Conservation (phyloP, 2,888 invertebrate species). For the Monopis laevigella region DNA sequence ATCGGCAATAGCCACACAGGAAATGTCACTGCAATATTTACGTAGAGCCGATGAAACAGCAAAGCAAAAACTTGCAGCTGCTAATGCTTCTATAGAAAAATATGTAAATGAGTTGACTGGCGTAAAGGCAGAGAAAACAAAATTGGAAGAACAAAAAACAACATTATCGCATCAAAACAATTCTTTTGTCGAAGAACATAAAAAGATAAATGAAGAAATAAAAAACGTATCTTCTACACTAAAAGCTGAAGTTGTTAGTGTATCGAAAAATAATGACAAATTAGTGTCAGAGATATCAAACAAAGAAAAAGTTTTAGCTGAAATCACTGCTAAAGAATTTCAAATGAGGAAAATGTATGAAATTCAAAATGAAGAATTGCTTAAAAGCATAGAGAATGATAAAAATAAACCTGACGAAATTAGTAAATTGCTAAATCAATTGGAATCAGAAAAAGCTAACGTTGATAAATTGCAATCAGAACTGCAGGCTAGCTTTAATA, state of each 20-base stretch:
- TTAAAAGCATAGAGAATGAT: conserved; percentile 22
- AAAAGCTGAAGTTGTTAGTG: conserved; percentile 71
- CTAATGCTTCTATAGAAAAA: conserved; percentile 81
- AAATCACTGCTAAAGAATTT: conserved; percentile 75
- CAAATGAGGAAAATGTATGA: conserved; percentile 91
- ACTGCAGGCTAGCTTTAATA: conserved; percentile 66
- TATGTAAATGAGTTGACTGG: conserved; percentile 72
- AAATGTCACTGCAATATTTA: conserved; percentile 81
- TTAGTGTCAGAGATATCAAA: conserved; percentile 71
- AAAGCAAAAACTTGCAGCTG: conserved; percentile 74
- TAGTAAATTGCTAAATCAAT: conserved; percentile 41
- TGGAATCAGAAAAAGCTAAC: conserved; percentile 61
- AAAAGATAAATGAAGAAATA: conserved; percentile 72
- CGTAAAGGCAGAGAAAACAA: conserved; percentile 71
- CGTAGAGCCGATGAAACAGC: conserved; percentile 81
- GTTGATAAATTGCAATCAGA: conserved; percentile 74
- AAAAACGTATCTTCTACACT: conserved; percentile 63
- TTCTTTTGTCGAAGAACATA: conserved; percentile 70
- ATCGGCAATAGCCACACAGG: conserved; percentile 84
- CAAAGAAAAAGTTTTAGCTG: conserved; percentile 74
- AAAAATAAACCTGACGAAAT: conserved; percentile 67
- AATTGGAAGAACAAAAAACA: conserved; percentile 74
- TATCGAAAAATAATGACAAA: conserved; percentile 70
- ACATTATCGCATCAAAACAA: conserved; percentile 69
- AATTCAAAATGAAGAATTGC: conserved; percentile 65